A percentile compares a stretch with the other conserved stretches of the same genome.
Evolutionary conservation across 1,140 invertebrate genomes (phyloP).

Genomic region (Halyomorpha halys): DNA sequence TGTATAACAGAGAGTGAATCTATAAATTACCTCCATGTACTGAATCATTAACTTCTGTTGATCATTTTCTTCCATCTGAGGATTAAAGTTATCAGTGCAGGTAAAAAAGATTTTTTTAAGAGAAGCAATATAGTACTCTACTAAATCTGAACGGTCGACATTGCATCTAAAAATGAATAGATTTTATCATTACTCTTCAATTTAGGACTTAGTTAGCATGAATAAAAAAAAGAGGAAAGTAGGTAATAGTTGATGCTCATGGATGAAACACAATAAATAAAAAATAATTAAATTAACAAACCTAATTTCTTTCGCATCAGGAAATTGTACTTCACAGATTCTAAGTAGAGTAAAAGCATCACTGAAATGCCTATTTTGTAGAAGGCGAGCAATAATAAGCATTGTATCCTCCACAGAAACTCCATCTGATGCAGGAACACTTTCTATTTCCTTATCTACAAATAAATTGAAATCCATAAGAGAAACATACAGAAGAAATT

Average conservation of each 20-base stretch:
- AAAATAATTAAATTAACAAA: background rate
- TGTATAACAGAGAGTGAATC: background rate
- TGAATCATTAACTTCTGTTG: constrained; percentile 4
- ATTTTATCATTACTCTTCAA: too few relatives aligned
- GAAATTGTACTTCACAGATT: constrained; percentile 22
- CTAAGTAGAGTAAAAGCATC: constrained; percentile 22
- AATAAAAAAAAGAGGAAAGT: too few relatives aligned
- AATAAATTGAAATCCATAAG: background rate
- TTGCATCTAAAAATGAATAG: constrained; percentile 19
- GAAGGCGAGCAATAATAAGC: constrained; percentile 19
- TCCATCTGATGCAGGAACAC: background rate
- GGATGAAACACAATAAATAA: background rate
- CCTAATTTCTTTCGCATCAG: constrained; percentile 25
- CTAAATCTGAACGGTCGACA: constrained; percentile 17
- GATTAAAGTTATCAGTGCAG: background rate
- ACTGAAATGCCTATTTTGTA: constrained; percentile 21
- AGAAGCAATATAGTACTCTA: constrained; percentile 23
- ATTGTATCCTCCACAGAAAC: constrained; percentile 19
- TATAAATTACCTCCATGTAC: constrained; percentile 14
- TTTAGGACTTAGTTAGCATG: too few relatives aligned
- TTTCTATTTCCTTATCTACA: constrained; percentile 2
- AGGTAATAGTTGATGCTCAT: too few relatives aligned
- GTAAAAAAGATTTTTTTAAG: constrained; percentile 26
- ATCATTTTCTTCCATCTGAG: constrained; percentile 13
- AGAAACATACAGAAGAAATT: too few relatives aligned